Percentiles rank a stretch among this genome's conserved stretches.
phyloP scores from a whole-genome alignment of 2,888 invertebrate species.

The Brachyptera putata region DNA sequence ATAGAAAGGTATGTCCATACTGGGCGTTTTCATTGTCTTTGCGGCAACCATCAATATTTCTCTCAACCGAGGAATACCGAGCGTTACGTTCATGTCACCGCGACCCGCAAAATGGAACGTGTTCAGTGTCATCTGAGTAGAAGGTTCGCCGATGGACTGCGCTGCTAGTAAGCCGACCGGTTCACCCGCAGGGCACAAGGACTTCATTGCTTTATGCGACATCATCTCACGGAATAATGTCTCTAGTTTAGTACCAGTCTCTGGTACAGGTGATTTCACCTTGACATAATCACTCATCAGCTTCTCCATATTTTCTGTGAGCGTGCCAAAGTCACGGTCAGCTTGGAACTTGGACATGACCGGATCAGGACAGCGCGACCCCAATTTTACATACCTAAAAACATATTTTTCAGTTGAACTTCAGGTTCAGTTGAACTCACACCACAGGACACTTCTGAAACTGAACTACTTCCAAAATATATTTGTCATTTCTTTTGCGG shows the following conservation, averaged over 20 bases:
- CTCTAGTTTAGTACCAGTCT: conserved; percentile 38
- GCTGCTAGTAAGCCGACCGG: conserved; percentile 95
- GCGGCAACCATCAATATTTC: conserved; percentile 97
- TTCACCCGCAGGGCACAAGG: conserved; percentile 86
- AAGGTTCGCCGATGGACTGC: conserved; percentile 96
- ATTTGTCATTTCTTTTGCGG: too few relatives aligned
- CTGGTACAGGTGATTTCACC: conserved; percentile 41
- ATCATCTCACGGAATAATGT: conserved; percentile 61
- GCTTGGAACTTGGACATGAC: conserved; percentile 64
- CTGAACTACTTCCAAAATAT: too few relatives aligned
- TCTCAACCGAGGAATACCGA: conserved; percentile 95
- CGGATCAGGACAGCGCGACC: conserved; percentile 66
- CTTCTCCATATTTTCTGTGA: conserved; percentile 75
- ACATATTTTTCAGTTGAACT: not conserved
- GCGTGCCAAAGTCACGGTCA: conserved; percentile 72
- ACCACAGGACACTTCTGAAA: too few relatives aligned
- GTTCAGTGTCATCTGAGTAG: conserved; percentile 99
- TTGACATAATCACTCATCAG: conserved; percentile 60
- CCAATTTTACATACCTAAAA: conserved; percentile 46
- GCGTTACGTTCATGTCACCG: conserved; percentile 99
- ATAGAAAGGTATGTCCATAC: conserved; percentile 88
- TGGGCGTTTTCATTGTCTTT: conserved; percentile 90
- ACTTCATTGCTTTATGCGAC: conserved; percentile 69
- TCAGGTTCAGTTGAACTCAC: not conserved
- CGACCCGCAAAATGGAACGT: conserved; percentile 99